Evolutionary conservation across 2,888 invertebrate species (phyloP).

Genomic region (Caenorhabditis wallacei): DNA sequence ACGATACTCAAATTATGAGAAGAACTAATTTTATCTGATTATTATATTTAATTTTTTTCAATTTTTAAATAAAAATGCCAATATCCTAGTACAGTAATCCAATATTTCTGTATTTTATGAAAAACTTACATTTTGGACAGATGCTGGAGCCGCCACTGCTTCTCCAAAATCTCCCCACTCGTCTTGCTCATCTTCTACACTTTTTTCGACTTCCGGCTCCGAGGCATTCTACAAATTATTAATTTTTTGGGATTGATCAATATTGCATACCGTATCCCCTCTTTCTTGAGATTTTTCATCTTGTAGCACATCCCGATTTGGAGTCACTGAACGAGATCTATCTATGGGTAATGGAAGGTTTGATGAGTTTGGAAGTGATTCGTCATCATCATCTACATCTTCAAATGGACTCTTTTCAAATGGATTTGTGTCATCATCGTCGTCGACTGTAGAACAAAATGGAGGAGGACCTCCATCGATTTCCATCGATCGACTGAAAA

Average conservation of each 20-base stretch:
- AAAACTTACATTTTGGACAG: conserved; percentile 26
- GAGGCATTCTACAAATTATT: not conserved
- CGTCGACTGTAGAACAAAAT: conserved; percentile 13
- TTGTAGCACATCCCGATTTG: not conserved
- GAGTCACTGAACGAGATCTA: conserved; percentile 34
- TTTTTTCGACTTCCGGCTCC: conserved; percentile 5
- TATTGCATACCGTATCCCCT: conserved; percentile 31
- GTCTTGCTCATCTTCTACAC: conserved; percentile 43
- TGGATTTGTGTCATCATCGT: not conserved
- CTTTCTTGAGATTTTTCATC: not conserved
- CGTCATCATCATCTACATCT: conserved; percentile 27
- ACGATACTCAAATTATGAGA: conserved; percentile 11
- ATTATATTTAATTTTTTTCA: not conserved
- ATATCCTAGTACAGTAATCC: not conserved
- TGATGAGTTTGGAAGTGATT: not conserved
- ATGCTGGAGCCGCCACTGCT: conserved; percentile 12
- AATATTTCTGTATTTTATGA: too few relatives aligned
- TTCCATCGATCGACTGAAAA: conserved; percentile 53
- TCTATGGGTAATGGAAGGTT: conserved; percentile 3
- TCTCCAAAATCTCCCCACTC: conserved; percentile 63
- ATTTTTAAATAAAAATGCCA: too few relatives aligned
- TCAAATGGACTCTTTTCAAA: conserved; percentile 4
- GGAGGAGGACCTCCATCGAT: conserved; percentile 64
- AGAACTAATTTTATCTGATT: not conserved
- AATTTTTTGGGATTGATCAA: not conserved